A percentile compares a stretch with the other conserved stretches of the same genome.
These are phyloP conservation scores for Gallinago paraguaiae DNA, from an alignment of 2,113 vertebrate genomes.

Conservation along the genomic window DNA sequence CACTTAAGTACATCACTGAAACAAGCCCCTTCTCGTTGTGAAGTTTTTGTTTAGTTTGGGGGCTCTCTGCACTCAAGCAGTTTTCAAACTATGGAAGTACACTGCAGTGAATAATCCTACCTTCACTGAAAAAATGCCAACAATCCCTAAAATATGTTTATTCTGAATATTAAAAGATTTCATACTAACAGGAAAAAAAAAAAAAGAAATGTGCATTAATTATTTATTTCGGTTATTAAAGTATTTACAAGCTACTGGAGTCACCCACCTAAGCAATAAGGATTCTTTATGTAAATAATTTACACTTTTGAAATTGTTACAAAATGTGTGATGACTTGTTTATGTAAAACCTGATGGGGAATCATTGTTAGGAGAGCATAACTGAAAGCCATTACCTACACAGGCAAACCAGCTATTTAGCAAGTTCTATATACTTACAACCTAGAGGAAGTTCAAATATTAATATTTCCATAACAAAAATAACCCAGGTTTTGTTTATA, in stretches of 20 bases:
- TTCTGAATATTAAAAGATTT: conserved; percentile 4
- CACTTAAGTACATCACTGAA: background rate
- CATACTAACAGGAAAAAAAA: background rate
- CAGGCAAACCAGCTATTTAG: background rate
- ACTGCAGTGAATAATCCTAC: background rate
- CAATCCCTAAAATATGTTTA: background rate
- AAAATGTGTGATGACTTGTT: conserved; percentile 10
- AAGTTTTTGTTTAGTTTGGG: background rate
- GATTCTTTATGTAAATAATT: conserved; percentile 26
- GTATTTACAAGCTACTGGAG: conserved; percentile 1
- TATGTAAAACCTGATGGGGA: background rate
- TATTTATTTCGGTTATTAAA: conserved; percentile 37
- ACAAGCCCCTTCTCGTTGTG: background rate
- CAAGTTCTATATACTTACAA: background rate
- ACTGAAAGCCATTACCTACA: background rate
- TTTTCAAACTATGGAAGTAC: background rate
- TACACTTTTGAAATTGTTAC: conserved; percentile 19
- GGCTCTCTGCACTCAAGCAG: background rate
- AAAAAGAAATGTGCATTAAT: background rate
- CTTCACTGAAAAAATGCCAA: background rate
- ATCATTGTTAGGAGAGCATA: background rate
- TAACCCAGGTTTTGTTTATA: background rate
- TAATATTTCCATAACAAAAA: background rate
- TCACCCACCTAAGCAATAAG: background rate
- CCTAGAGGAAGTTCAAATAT: background rate